Evolutionary conservation across 2,888 invertebrate species (phyloP), one percentile per base, ranked within the genome.

Genomic region (Cordilura impudica): DNA sequence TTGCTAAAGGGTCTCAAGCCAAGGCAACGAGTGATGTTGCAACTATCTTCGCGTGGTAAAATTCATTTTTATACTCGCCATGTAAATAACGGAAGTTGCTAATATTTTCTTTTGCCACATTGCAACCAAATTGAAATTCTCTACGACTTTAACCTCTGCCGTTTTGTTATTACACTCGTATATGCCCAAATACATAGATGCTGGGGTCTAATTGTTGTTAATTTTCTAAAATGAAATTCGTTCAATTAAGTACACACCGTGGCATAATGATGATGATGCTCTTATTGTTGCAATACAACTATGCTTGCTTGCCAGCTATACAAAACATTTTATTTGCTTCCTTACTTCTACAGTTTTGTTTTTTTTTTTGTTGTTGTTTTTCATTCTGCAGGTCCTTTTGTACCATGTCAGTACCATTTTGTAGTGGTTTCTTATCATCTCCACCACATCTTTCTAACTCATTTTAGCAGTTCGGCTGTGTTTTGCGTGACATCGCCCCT

Each of bases 141-240:
- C 35, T 69, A 49, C 18, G 58, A 73, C 47, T 72, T 69, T 78
- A 47, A 43, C 47, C 47, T 47, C n/a, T 12, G 39, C 3, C 5
- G 26, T n/a, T 8, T 5, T 7, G 8, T 29, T 54, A 16, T 5
- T 29, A 45, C 14, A 21, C 45, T 19, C 14, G n/a, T 45, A 43
- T 45, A 18, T 35, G 18, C 2, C 16, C 0, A n/a, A n/a, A n/a
- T n/a, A 54, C 8, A 10, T 63, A 16, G 29, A 31, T 60, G 66
- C 73, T 81, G 75, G 67, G 61, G 78, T 83, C 80, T 87, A 87
- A 88, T 87, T 87, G 87, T 84, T 87, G 87, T 87, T 88, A 88
- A 87, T 87, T 88, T 88, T 85, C 83, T 84, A 83, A 81, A 87
- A 88, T 87, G 88, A 87, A 88, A 87, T 88, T 88, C 87, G 84